Evolutionary conservation across 2,888 invertebrate species (phyloP), one percentile per base, ranked within the genome.

Genomic region (Plebejus anna): DNA sequence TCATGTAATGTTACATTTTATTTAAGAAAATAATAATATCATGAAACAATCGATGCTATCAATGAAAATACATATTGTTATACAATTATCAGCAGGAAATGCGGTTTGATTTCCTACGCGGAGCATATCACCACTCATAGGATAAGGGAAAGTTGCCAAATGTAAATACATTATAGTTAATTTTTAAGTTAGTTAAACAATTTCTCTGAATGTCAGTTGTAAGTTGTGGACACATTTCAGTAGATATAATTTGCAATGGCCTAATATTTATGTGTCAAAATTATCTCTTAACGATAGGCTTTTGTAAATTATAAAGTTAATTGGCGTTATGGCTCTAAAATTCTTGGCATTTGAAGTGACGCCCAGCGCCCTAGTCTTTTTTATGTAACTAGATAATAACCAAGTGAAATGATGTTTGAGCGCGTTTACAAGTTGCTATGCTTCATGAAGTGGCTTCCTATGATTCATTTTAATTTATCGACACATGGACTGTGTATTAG

Each of bases 111-210:
- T 81, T 86, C 89, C 90, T 84, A 86, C 86, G 89, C 90, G 86
- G 85, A 82, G 89, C 92, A 92, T 92, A 92, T 92, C 92, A 90
- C 87, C 88, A 82, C 87, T 86, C 86, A 86, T 92, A 92, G 91
- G 86, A 84, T 92, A 91, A 92, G 90, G 51, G 51, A 73, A 88
- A 86, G 89, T 90, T 93, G 93, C 93, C 93, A 93, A 93, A 93
- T 92, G 92, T 92, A 91, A 87, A 91, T 91, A 91, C 80, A 77
- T 76, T 79, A 51, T 77, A 78, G 71, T 61, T 76, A 77, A 76
- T 77, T 80, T 73, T 71, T 81, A 82, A 80, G 77, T 77, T 85
- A 83, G 81, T 76, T 22, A 78, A 85, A 86, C 82, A 71, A 85
- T 81, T 84, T 87, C 83, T 88, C 86, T 88, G 83, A 82, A 86